Percentiles rank a stretch among this genome's conserved stretches.
Conservation (phyloP, 1,140 invertebrate genomes). For the Semibalanus balanoides region DNA sequence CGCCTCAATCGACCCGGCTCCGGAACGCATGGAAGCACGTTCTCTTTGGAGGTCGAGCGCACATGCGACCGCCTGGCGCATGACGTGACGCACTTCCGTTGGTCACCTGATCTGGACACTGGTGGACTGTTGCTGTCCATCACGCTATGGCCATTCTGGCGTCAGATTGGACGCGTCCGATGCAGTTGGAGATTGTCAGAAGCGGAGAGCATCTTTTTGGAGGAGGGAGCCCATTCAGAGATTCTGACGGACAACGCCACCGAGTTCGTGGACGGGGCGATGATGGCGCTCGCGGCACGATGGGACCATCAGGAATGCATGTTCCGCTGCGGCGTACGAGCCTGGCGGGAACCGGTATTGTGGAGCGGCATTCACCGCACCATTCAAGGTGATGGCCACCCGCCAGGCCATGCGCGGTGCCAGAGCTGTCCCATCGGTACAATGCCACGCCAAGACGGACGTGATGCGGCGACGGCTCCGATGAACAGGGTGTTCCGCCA, state of each 20-base stretch:
- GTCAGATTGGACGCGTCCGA: background rate
- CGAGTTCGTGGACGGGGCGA: background rate
- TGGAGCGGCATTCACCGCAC: no score
- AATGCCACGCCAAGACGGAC: no score
- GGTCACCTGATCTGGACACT: background rate
- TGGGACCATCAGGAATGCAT: no score
- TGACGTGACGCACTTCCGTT: background rate
- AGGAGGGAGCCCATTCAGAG: background rate
- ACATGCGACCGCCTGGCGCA: background rate
- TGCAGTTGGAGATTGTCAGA: background rate
- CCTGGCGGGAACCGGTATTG: no score
- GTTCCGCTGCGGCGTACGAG: no score
- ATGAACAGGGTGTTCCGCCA: no score
- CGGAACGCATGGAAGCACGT: background rate
- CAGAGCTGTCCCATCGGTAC: no score
- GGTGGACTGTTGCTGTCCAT: conserved; percentile 8
- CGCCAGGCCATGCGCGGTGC: no score
- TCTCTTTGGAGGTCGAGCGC: background rate
- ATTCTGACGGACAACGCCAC: conserved; percentile 8
- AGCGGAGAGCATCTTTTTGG: conserved; percentile 7
- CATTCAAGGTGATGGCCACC: no score
- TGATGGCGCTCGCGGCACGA: background rate
- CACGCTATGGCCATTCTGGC: conserved; percentile 10
- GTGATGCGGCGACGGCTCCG: no score
- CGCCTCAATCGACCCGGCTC: background rate